Evolutionary conservation across 2,113 vertebrate genomes (phyloP), one percentile per base, ranked within the genome.

Genomic region (Leptobrachium leishanense): DNA sequence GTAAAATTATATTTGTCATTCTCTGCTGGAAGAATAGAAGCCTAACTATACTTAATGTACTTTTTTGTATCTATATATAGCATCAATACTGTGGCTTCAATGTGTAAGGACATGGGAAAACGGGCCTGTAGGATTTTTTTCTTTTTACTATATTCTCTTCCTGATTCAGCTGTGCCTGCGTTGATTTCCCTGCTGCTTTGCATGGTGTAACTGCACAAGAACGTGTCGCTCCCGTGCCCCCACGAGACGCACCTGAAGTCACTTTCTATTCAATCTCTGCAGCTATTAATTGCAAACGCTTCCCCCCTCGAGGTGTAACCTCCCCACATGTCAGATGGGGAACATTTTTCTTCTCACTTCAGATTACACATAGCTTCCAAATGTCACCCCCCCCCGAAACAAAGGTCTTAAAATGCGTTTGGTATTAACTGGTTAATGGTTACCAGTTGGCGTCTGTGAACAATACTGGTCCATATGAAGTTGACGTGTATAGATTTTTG

Each of bases 161-260:
- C 46, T 54, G 44, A 76, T 68, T 55, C 74, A 12, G 50, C 74
- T 76, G 74, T 40, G 64, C 13, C 40, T 11, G 64, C 64, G 40
- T 57, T 76, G 74, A 76, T 76, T 76, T 76, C 74, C 74, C 74
- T 67, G 64, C 46, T 76, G 74, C 67, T 76, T 76, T 76, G 63
- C 74, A 68, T 76, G 74, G 74, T 55, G 44, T 76, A 67, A 66
- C 44, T 67, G 64, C 74, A 43, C 44, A 20, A 64, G 73, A 75
- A 65, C n/a, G 10, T 50, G 15, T 55, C 46, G 63, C 46, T 50
- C 4, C 4, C 8, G 4, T 50, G 46, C 74, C 43, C 74, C 40
- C 67, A 64, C 55, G 74, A 76, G 64, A 67, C 53, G 20, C 64
- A 55, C 64, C 42, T 54, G 46, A 42, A 76, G 64, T 76, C 64